Evolutionary conservation across 2,888 invertebrate species (phyloP).

Genomic region (Hoplodrina ambigua): DNA sequence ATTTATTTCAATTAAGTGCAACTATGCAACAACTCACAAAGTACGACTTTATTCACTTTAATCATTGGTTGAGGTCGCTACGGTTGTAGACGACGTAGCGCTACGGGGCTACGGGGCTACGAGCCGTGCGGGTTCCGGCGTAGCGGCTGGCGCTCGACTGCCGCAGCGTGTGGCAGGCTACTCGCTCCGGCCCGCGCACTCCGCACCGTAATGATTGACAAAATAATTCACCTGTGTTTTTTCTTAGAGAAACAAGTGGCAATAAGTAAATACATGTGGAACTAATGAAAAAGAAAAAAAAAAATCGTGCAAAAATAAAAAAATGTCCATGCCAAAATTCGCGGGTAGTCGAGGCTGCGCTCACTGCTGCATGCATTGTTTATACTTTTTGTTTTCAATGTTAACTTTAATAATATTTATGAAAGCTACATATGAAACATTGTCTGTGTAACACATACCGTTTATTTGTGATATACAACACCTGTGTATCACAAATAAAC

Average conservation of each 20-base stretch:
- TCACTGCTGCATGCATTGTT: not conserved
- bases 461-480: too few relatives aligned
- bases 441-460: too few relatives aligned
- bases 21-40: conserved; percentile 51
- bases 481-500: too few relatives aligned
- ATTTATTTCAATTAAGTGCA: conserved; percentile 16
- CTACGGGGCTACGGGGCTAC: conserved; percentile 71
- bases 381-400: not conserved
- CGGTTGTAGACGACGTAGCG: conserved; percentile 64
- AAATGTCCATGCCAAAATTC: not conserved
- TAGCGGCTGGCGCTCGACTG: conserved; percentile 74
- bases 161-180: conserved; percentile 68
- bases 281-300: not conserved
- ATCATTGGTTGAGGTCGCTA: conserved; percentile 57
- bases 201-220: conserved; percentile 85
- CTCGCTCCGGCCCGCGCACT: conserved; percentile 70
- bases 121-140: conserved; percentile 67
- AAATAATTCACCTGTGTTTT: conserved; percentile 86
- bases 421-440: too few relatives aligned
- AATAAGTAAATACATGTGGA: conserved; percentile 13
- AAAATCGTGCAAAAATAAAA: not conserved
- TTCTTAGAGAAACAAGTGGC: conserved; percentile 66
- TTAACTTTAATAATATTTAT: not conserved
- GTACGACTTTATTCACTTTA: conserved; percentile 60
- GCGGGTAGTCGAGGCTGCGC: not conserved